These are phyloP conservation scores for Mungos mungo DNA, from an alignment of 2,113 vertebrate genomes.

Conservation along the genomic window DNA sequence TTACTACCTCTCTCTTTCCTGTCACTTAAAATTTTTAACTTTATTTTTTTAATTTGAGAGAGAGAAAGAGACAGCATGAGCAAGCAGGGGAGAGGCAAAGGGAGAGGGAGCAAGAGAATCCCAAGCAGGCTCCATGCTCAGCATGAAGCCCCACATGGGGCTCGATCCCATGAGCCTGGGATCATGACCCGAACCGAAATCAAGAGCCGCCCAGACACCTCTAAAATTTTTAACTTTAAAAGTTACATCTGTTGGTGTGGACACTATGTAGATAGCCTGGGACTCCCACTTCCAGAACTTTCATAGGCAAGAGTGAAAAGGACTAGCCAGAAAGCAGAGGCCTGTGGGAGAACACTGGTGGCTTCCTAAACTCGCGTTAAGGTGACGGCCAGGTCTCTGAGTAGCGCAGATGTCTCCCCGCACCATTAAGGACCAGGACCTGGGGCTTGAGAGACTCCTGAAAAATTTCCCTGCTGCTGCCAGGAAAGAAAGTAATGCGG, in stretches of 20 bases:
- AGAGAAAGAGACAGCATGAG: too few species aligned
- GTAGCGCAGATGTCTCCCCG: background rate
- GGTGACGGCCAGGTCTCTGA: background rate
- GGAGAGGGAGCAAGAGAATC: too few species aligned
- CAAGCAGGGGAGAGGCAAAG: too few species aligned
- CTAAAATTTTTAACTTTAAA: too few species aligned
- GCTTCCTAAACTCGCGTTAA: background rate
- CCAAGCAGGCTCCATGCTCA: background rate
- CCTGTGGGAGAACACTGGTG: background rate
- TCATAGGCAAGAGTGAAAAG: background rate
- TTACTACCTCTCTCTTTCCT: background rate
- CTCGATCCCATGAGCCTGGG: too few species aligned
- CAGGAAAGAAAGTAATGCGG: background rate
- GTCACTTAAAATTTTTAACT: background rate
- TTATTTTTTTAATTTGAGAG: background rate
- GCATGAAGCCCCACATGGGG: too few species aligned
- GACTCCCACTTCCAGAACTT: background rate
- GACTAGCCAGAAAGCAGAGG: background rate
- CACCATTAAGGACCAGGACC: background rate
- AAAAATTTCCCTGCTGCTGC: background rate
- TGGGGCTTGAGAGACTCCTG: background rate
- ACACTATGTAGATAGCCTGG: background rate
- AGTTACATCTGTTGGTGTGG: background rate
- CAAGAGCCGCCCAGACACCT: too few species aligned
- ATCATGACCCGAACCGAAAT: too few species aligned